These are phyloP conservation scores for Drosophila ustulata DNA, from an alignment of 2,888 invertebrate genomes.

Conservation along the genomic window DNA sequence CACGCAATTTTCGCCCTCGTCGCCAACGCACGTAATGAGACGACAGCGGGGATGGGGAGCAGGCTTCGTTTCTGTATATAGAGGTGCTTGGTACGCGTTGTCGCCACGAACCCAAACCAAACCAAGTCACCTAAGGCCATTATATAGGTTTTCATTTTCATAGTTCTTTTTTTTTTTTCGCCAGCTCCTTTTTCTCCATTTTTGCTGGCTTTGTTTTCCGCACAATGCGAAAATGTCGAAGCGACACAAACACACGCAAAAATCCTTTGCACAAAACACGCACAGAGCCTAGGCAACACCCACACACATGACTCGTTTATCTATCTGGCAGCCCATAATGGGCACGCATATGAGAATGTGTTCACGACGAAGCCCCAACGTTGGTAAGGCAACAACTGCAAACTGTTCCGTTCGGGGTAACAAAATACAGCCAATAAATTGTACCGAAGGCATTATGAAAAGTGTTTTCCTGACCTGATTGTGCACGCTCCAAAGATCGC, in stretches of 20 bases:
- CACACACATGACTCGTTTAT: conserved; percentile 65
- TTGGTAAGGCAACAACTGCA: conserved; percentile 46
- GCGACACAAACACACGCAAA: conserved; percentile 31
- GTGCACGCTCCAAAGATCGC: conserved; percentile 7
- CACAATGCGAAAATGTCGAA: conserved; percentile 37
- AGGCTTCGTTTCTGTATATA: background rate
- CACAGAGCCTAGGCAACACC: conserved; percentile 56
- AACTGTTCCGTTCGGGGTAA: conserved; percentile 28
- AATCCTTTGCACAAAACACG: conserved; percentile 62
- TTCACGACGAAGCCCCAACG: conserved; percentile 30
- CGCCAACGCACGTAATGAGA: conserved; percentile 40
- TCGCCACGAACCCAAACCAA: conserved; percentile 49
- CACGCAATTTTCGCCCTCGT: conserved; percentile 68
- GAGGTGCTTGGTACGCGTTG: conserved; percentile 76
- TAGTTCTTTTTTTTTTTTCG: conserved; percentile 38
- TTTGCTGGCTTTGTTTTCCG: conserved; percentile 43
- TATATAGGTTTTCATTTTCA: conserved; percentile 64
- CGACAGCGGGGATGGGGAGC: background rate
- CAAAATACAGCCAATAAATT: conserved; percentile 62
- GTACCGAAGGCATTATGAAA: conserved; percentile 55
- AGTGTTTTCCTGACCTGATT: conserved; percentile 29
- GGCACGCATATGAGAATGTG: conserved; percentile 61
- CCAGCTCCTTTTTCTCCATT: conserved; percentile 20
- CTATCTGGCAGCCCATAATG: conserved; percentile 62
- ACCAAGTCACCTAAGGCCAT: conserved; percentile 46